Conservation (phyloP, 37 sponge, comb jelly and placozoan species). For the Hexactinellida sp. region DNA sequence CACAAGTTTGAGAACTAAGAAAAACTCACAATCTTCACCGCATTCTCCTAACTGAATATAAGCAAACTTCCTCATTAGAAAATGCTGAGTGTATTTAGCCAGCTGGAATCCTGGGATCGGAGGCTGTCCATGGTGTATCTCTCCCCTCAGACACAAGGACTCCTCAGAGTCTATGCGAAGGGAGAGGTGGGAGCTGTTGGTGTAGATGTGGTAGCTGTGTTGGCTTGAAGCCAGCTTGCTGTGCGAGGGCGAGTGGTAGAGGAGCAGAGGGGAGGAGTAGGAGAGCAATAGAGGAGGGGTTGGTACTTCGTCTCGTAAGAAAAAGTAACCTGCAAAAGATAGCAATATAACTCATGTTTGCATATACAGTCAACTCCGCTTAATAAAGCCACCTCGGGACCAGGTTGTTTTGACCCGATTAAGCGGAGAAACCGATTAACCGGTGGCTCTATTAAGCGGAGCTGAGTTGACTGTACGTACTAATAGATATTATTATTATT, state of each 20-base stretch:
- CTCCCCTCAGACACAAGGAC: neutral
- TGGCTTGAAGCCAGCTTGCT: neutral
- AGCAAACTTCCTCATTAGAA: neutral
- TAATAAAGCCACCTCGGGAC: no score
- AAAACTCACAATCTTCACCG: neutral
- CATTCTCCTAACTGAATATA: neutral
- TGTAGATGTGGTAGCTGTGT: neutral
- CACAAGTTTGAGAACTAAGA: neutral
- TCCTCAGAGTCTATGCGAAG: neutral
- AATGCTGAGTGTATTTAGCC: neutral
- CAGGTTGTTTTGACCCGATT: no score
- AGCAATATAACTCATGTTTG: neutral
- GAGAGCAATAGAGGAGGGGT: neutral
- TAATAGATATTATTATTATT: neutral
- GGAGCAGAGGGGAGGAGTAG: neutral
- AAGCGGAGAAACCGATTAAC: no score
- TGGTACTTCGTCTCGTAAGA: neutral
- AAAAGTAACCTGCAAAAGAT: neutral
- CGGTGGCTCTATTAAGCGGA: no score
- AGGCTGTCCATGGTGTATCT: neutral
- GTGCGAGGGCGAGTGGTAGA: neutral
- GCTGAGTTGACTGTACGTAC: no score
- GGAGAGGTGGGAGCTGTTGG: neutral
- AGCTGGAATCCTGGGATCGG: neutral
- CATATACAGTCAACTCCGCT: no score